Evolutionary conservation across 2,797 vertebrate species (phyloP).

Genomic region (Uromys caudimaculatus): DNA sequence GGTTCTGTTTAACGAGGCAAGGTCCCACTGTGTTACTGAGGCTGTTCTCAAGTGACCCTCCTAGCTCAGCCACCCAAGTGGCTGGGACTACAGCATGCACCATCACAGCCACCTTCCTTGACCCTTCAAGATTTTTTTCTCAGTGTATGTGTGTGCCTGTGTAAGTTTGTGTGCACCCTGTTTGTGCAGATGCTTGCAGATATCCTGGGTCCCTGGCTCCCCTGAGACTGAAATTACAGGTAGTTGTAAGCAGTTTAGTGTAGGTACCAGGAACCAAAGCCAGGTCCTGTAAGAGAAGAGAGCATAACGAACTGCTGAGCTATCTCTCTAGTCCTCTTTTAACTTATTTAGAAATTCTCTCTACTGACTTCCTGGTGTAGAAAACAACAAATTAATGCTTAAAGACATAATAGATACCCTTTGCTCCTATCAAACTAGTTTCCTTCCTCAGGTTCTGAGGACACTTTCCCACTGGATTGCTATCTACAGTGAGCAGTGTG

Average conservation of each 20-base stretch:
- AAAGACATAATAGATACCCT: slow-evolving; percentile 25
- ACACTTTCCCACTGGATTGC: not conserved
- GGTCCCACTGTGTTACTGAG: not conserved
- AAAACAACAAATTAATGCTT: not conserved
- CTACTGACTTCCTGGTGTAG: not conserved
- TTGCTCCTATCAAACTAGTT: not conserved
- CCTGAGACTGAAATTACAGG: not conserved
- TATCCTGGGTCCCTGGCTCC: not conserved
- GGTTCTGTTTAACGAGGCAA: not conserved
- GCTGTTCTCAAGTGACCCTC: not conserved
- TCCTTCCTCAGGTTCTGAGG: not conserved
- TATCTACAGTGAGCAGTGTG: not conserved
- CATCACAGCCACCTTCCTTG: not conserved
- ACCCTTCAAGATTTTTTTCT: not conserved
- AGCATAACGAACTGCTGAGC: not conserved
- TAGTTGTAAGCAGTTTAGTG: not conserved
- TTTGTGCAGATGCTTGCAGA: not conserved
- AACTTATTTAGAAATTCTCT: slow-evolving; percentile 1
- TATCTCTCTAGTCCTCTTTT: not conserved
- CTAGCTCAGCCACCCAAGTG: not conserved
- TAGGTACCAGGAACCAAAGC: not conserved
- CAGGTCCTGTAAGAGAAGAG: not conserved
- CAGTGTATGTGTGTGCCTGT: not conserved
- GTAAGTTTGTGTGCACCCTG: not conserved
- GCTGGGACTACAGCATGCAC: not conserved